phyloP scores from a whole-genome alignment of 1,140 invertebrate genomes.

The Cardiocondyla obscurior region DNA sequence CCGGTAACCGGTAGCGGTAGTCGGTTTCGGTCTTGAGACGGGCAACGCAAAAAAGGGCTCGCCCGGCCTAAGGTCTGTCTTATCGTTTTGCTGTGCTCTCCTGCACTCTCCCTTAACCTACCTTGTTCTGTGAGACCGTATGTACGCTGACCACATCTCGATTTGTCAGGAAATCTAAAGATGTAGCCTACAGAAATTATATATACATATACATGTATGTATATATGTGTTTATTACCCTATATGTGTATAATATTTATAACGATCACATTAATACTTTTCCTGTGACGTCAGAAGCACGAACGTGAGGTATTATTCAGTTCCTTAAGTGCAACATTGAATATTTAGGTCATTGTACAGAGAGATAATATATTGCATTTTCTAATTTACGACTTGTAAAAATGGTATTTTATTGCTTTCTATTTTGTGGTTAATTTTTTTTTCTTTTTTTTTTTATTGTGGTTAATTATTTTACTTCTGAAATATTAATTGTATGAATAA shows the following conservation, averaged over 20 bases:
- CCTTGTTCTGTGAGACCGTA: too few relatives aligned
- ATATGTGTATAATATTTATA: too few relatives aligned
- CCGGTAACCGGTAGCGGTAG: neutral
- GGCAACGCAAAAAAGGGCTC: neutral
- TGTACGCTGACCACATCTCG: neutral
- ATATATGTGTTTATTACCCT: too few relatives aligned
- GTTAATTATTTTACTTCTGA: neutral
- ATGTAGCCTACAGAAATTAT: neutral
- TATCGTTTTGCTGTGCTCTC: too few relatives aligned
- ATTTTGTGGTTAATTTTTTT: neutral
- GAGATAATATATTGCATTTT: neutral
- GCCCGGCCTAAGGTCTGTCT: constrained; percentile 5
- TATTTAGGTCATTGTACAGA: neutral
- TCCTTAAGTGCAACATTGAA: neutral
- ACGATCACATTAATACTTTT: neutral
- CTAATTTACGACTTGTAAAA: neutral
- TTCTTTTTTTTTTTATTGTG: too few relatives aligned
- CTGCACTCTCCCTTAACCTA: neutral
- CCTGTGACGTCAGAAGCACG: neutral
- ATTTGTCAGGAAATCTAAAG: neutral
- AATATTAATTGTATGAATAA: neutral
- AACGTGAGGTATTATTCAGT: neutral
- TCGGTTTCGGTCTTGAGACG: neutral
- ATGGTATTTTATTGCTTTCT: neutral
- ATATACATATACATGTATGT: too few relatives aligned